Evolutionary conservation across 1,140 invertebrate species (phyloP), one percentile per base, ranked within the genome.

Genomic region (Nasonia giraulti): DNA sequence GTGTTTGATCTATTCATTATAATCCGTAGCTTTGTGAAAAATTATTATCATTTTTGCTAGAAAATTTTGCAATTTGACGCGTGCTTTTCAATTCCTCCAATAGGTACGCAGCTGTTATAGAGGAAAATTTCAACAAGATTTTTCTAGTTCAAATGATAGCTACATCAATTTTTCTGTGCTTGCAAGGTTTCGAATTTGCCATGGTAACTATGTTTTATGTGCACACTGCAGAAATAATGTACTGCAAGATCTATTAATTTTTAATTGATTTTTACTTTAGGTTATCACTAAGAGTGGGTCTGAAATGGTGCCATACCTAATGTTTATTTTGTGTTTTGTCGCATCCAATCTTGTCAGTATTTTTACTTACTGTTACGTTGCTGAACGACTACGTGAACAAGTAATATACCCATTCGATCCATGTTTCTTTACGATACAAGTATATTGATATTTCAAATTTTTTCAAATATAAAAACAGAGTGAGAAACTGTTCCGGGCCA

Each of bases 181-280:
- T 86, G 2, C 85, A 83, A 80, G 80, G 81, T 8, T 86, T 83
- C 23, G 33, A 62, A 7, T 31, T 86, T 23, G n/a, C 80, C 5
- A 40, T 23, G 1, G 85, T 86, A 47, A 86, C 68, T 86, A 2
- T 68, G 33, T 37, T 68, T 14, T n/a, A 68, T 14, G 23, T 2
- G 23, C 23, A 8, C 66, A 68, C 6, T 68, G 10, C 27, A 8
- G 66, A 20, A 68, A 68, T 68, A 37, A 37, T 68, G 2, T 8
- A n/a, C n/a, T 68, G 2, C 66, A 2, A n/a, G 8, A n/a, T 68
- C 4, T 68, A 14, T n/a, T 14, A 37, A 37, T 37, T 37, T 37
- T 37, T 37, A 37, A 37, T 37, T 37, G 33, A 37, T 37, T 37
- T 68, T 68, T 2, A 20, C 23, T 68, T 68, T 14, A 68, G 66